Base-by-base conservation (phyloP, 1,140 invertebrate species). In the Popillia japonica region DNA sequence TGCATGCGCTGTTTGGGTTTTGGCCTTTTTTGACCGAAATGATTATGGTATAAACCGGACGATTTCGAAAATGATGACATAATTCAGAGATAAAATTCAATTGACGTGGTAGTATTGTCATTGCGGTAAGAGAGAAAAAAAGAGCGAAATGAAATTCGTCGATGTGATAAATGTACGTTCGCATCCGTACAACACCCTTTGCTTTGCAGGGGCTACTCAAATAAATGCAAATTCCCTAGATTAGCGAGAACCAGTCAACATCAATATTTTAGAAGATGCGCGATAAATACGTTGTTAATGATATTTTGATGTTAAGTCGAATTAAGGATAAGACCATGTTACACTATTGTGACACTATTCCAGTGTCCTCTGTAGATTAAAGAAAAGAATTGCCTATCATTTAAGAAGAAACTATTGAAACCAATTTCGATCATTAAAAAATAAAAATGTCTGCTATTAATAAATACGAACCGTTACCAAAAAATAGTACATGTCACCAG, bases 21-120 rank as follows among this genome's bases (percentile, higher is more conserved):
- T 68, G 61, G 22, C 61, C 61, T 68, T 68, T 68, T 68, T 68
- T 34, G 8, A 10, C 61, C 61, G 61, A 34, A 27, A 22, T 68
- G 61, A 68, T 68, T 68, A 68, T 68, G 20, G 61, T 68, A 68
- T 68, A 34, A 68, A 68, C 61, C 61, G 61, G 27, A 68, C 61
- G 61, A 68, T 68, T 68, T 68, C 61, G 61, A 68, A 68, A 68
- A 68, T 68, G 61, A 68, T 68, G 61, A 68, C 61, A 68, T 68
- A 68, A 68, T 68, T 68, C 61, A 23, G 61, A 68, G 61, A 68
- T 68, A 68, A 68, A 68, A 68, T 68, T 68, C 61, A 68, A 68
- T 68, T 68, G 61, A 68, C 22, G 61, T 34, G 61, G 61, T 10
- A 7, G 8, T 7, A 34, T 68, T 68, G 61, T 23, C 61, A 34